A percentile compares a stretch with the other conserved stretches of the same genome.
These are phyloP conservation scores for Rhinatrema bivittatum DNA, from an alignment of 2,797 vertebrate species.

Conservation along the genomic window DNA sequence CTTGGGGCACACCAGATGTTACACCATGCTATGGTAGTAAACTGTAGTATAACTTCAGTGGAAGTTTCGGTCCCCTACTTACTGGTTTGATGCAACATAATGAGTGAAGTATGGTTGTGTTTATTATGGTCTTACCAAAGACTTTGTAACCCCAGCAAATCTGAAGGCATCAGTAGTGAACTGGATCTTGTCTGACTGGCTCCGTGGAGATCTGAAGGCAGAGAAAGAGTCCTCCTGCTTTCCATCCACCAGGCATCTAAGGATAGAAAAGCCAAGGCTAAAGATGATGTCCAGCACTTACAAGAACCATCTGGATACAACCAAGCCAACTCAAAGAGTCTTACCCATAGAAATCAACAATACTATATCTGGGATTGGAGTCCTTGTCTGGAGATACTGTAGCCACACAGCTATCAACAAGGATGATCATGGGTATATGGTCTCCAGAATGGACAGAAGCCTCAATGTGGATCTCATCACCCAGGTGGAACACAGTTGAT, in stretches of 20 bases:
- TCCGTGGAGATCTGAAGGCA: constrained; percentile 31
- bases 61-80: no score
- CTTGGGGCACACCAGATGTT: no score
- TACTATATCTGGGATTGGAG: constrained; percentile 22
- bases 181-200: constrained; percentile 25
- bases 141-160: constrained; percentile 30
- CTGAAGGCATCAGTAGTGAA: constrained; percentile 44
- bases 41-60: no score
- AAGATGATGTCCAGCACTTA: no score
- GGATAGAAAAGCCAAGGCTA: neutral
- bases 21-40: no score
- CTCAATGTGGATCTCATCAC: constrained; percentile 42
- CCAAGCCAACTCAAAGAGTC: no score
- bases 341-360: constrained; percentile 32
- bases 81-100: no score
- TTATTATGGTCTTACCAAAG: constrained; percentile 27
- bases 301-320: no score
- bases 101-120: no score
- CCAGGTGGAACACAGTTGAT: constrained; percentile 37
- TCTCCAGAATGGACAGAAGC: constrained; percentile 30
- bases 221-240: constrained; percentile 30
- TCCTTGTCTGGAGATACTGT: constrained; percentile 10
- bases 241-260: constrained; percentile 47
- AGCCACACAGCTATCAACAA: constrained; percentile 49
- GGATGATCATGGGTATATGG: constrained; percentile 35